A percentile compares a stretch with the other conserved stretches of the same genome.
Conservation (phyloP, 2,888 invertebrate species). For the Andrena flavipes region DNA sequence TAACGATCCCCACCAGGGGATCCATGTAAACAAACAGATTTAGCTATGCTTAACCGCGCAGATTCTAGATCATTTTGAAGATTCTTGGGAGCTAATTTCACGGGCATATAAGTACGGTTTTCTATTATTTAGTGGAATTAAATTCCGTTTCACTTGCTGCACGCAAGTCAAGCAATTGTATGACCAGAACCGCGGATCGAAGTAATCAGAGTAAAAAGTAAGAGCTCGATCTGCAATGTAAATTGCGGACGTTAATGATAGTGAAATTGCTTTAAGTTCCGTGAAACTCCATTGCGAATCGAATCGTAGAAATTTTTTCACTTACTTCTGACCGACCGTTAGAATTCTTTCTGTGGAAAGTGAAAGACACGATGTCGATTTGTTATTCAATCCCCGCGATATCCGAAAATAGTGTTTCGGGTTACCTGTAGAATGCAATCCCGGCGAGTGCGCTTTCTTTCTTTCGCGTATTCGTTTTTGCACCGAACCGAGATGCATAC, state of each 20-base stretch:
- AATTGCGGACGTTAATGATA: conserved; percentile 19
- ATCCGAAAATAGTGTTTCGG: conserved; percentile 37
- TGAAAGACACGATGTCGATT: conserved; percentile 23
- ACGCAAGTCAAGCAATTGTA: neutral
- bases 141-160: conserved; percentile 2
- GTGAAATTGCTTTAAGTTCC: conserved; percentile 12
- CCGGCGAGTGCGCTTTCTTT: neutral
- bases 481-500: neutral
- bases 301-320: neutral
- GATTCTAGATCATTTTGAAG: neutral
- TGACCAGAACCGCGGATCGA: neutral
- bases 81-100: too few species aligned
- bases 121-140: neutral
- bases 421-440: conserved; percentile 19
- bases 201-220: conserved; percentile 12
- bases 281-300: neutral
- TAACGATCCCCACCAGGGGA: neutral
- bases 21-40: neutral
- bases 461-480: neutral
- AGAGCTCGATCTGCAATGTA: conserved; percentile 22
- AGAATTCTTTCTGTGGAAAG: conserved; percentile 34
- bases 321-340: neutral
- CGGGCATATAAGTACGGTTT: neutral
- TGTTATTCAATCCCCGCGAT: conserved; percentile 40
- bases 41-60: neutral